Evolutionary conservation across 2,888 invertebrate species (phyloP).

Genomic region (Uloborus plumipes): DNA sequence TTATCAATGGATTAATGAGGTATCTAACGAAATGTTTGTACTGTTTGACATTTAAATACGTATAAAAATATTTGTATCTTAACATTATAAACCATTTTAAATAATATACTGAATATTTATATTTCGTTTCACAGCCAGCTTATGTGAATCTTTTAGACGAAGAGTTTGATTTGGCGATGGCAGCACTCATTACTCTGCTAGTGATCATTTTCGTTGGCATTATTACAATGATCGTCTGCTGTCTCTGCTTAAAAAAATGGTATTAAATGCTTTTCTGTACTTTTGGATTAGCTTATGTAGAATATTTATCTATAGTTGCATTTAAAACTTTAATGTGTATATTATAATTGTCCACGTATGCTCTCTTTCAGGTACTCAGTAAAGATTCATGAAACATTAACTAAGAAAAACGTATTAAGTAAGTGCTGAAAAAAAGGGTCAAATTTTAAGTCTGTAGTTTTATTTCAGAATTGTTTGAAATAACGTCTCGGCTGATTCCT

Average conservation of each 20-base stretch:
- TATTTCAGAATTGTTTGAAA: too few relatives aligned
- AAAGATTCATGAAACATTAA: constrained; percentile 61
- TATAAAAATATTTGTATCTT: too few relatives aligned
- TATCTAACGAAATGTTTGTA: too few relatives aligned
- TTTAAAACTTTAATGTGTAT: background rate
- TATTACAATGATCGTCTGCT: constrained; percentile 63
- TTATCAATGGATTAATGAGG: too few relatives aligned
- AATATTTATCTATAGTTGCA: background rate
- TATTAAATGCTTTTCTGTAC: constrained; percentile 3
- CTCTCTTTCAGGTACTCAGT: constrained; percentile 54
- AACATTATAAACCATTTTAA: too few relatives aligned
- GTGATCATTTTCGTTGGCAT: constrained; percentile 61
- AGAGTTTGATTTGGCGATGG: constrained; percentile 57
- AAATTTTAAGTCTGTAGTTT: background rate
- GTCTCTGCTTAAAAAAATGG: constrained; percentile 64
- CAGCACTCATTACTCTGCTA: constrained; percentile 50
- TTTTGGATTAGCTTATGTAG: background rate
- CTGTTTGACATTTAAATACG: too few relatives aligned
- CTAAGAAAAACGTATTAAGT: constrained; percentile 30
- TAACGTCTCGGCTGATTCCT: too few relatives aligned
- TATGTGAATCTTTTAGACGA: constrained; percentile 59
- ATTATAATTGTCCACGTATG: background rate
- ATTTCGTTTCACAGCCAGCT: constrained; percentile 43
- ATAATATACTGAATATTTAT: too few relatives aligned
- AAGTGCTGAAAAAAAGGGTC: background rate